Base-by-base conservation (phyloP, 2,113 vertebrate genomes). In the Grallaria varia region DNA sequence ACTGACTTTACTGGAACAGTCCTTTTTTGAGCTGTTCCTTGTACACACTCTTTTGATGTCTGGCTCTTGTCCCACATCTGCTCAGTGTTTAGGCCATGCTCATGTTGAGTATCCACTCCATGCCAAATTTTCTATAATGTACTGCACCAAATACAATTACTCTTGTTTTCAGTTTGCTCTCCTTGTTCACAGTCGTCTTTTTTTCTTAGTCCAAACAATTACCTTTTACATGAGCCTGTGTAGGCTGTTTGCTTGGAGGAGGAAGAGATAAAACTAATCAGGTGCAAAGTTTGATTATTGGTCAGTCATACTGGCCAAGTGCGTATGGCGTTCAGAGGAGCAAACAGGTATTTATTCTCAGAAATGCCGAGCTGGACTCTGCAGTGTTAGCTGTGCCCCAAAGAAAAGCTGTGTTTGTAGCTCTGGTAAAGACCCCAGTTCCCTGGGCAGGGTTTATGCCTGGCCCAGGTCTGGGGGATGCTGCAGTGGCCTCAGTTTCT, bases 181-280 rank as follows among this genome's bases (percentile, higher is more conserved):
- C 17, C 21, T 58, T 73, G 23, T 62, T 86, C 10, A 33, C 14
- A 66, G 33, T 33, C 15, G 53, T 58, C 10, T 31, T 88, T 79
- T 44, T 68, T 74, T 89, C 63, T 64, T 49, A 72, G 35, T 40
- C 20, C 15, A 62, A 82, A 56, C 11, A 60, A 14, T 35, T 58
- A 50, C n/a, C n/a, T 79, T 4, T 0, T 58, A 24, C 50, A 14
- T 0, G 0, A 73, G 18, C 17, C 9, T 22, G 83, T 58, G 28
- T 39, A 75, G 11, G 4, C 12, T 40, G 52, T 33, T 85, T 75
- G 8, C 30, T 62, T 50, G 58, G 33, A 74, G 64, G 18, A 84
- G 9, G 30, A 66, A 40, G 31, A 72, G 58, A 28, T 69, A 42
- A 64, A 72, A 86, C 30, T 18, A 75, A 52, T 68, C n/a, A 52